These are phyloP conservation scores for Drepana falcataria DNA, from an alignment of 2,888 invertebrate genomes.

Conservation along the genomic window DNA sequence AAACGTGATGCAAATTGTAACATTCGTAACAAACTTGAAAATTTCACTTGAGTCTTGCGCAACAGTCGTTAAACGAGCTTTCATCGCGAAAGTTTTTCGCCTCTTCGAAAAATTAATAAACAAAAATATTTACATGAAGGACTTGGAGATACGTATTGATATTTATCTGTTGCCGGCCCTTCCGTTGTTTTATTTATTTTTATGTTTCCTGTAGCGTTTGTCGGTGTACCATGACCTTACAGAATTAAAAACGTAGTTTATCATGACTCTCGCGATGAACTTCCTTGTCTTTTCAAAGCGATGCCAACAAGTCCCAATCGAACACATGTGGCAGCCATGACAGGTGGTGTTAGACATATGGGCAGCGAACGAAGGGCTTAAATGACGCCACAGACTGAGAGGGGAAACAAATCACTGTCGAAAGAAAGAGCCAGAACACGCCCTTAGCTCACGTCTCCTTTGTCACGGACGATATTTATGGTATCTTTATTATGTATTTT, in stretches of 20 bases:
- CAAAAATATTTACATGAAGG: slow-evolving; percentile 30
- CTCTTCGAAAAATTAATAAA: slow-evolving; percentile 46
- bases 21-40: slow-evolving; percentile 23
- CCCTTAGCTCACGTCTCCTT: slow-evolving; percentile 26
- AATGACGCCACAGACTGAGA: slow-evolving; percentile 46
- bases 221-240: no score
- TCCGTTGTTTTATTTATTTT: slow-evolving; percentile 6
- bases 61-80: slow-evolving; percentile 35
- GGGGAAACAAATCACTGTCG: slow-evolving; percentile 30
- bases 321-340: slow-evolving; percentile 45
- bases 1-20: slow-evolving; percentile 14
- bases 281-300: slow-evolving; percentile 48
- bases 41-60: slow-evolving; percentile 42
- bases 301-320: slow-evolving; percentile 25
- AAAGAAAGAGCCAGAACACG: slow-evolving; percentile 42
- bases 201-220: no score
- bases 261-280: slow-evolving; percentile 31
- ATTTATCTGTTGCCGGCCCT: background rate
- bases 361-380: slow-evolving; percentile 57
- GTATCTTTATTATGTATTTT: slow-evolving; percentile 28
- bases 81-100: slow-evolving; percentile 51
- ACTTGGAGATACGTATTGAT: slow-evolving; percentile 1
- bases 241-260: background rate
- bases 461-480: slow-evolving; percentile 45
- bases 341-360: slow-evolving; percentile 66